A percentile compares a stretch with the other conserved stretches of the same genome.
Conservation (phyloP, 2,888 invertebrate genomes). For the Melanostoma scalare region DNA sequence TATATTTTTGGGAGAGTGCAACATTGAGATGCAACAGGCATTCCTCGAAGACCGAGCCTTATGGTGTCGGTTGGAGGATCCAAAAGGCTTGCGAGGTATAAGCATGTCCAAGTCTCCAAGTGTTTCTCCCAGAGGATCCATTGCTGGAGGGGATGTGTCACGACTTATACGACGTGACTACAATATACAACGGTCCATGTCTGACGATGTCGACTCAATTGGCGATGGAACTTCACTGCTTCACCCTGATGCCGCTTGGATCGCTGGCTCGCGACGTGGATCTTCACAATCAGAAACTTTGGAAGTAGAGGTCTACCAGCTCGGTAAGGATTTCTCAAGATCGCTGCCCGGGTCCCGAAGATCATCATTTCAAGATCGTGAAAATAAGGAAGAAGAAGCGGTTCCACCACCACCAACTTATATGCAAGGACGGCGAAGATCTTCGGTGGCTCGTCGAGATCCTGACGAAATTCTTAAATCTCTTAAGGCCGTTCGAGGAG, state of each 20-base stretch:
- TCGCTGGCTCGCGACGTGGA: constrained; percentile 89
- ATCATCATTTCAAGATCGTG: constrained; percentile 90
- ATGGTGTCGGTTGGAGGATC: constrained; percentile 94
- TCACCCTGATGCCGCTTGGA: constrained; percentile 94
- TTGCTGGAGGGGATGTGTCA: constrained; percentile 84
- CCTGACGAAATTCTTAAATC: constrained; percentile 92
- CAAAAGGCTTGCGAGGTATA: constrained; percentile 85
- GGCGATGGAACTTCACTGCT: constrained; percentile 89
- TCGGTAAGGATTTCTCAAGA: constrained; percentile 92
- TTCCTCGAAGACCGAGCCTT: constrained; percentile 93
- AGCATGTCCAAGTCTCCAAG: constrained; percentile 87
- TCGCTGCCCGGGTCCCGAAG: constrained; percentile 92
- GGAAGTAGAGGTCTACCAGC: constrained; percentile 92
- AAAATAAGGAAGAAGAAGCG: constrained; percentile 84
- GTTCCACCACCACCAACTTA: constrained; percentile 83
- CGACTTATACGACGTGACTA: constrained; percentile 88
- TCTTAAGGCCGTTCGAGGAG: constrained; percentile 91
- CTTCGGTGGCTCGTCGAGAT: constrained; percentile 91
- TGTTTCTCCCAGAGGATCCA: constrained; percentile 90
- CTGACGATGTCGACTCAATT: constrained; percentile 90
- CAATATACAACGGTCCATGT: constrained; percentile 89
- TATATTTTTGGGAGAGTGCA: constrained; percentile 91
- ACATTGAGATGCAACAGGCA: constrained; percentile 86
- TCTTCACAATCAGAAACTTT: constrained; percentile 95
- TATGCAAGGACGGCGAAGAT: constrained; percentile 88